phyloP scores from a whole-genome alignment of 2,797 vertebrate species.

The Acipenser transmontanus region DNA sequence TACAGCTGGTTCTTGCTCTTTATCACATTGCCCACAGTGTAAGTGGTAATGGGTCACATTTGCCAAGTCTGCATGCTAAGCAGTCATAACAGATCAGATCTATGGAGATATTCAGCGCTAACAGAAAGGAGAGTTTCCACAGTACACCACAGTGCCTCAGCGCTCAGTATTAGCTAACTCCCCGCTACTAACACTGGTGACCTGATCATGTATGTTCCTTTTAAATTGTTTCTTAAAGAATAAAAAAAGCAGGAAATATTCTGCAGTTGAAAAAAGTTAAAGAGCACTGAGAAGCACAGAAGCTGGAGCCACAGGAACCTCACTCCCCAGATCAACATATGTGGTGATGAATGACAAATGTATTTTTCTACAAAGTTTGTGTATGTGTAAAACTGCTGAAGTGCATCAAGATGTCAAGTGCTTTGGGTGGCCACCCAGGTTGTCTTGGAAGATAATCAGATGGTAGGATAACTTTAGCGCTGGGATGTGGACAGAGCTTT shows the following conservation, averaged over 20 bases:
- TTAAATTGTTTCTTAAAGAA: neutral
- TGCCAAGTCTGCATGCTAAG: slow-evolving; percentile 50
- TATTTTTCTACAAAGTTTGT: slow-evolving; percentile 99
- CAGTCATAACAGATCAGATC: slow-evolving; percentile 65
- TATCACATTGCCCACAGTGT: slow-evolving; percentile 57
- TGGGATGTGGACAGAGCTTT: slow-evolving; percentile 55
- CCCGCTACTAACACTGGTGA: neutral
- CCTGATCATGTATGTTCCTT: neutral
- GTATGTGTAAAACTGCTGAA: slow-evolving; percentile 99
- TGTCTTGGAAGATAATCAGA: slow-evolving; percentile 98
- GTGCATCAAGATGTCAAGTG: slow-evolving; percentile 99
- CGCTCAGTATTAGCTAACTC: slow-evolving; percentile 22
- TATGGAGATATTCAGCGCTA: slow-evolving; percentile 27
- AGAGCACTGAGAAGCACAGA: slow-evolving; percentile 52
- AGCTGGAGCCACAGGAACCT: slow-evolving; percentile 50
- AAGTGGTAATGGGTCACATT: slow-evolving; percentile 44
- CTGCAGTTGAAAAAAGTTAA: slow-evolving; percentile 34
- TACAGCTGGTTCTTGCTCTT: slow-evolving; percentile 56
- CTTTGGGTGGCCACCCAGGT: slow-evolving; percentile 98
- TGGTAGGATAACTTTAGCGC: slow-evolving; percentile 85
- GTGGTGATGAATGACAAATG: slow-evolving; percentile 99
- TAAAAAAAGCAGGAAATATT: neutral
- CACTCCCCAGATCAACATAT: slow-evolving; percentile 87
- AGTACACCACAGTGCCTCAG: slow-evolving; percentile 18
- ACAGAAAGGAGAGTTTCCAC: slow-evolving; percentile 17